Percentiles rank a stretch among this genome's conserved stretches.
Conservation (phyloP, 2,888 invertebrate genomes). For the Dolichomitus sp. region DNA sequence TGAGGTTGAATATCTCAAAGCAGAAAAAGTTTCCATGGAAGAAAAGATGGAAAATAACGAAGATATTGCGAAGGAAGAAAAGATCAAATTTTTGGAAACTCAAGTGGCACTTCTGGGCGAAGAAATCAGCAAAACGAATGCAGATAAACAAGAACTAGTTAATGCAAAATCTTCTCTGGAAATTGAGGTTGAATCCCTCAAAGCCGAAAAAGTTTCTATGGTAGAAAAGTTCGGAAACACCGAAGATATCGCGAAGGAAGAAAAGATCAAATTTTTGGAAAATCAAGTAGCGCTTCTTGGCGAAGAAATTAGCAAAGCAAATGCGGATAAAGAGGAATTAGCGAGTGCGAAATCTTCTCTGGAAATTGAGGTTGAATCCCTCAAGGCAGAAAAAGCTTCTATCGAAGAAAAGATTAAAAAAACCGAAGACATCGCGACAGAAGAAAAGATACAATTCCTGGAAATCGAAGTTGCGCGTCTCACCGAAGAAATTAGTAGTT, state of each 20-base stretch:
- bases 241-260: neutral
- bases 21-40: conserved; percentile 65
- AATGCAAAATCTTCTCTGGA: neutral
- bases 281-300: conserved; percentile 65
- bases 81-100: conserved; percentile 66
- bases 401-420: conserved; percentile 38
- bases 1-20: conserved; percentile 61
- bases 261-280: conserved; percentile 68
- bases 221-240: conserved; percentile 26
- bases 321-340: neutral
- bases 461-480: conserved; percentile 34
- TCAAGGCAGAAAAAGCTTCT: conserved; percentile 4
- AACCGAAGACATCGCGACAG: conserved; percentile 9
- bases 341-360: neutral
- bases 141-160: neutral
- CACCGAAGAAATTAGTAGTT: conserved; percentile 18
- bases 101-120: conserved; percentile 65
- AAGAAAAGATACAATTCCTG: conserved; percentile 36
- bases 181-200: conserved; percentile 15
- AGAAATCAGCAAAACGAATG: conserved; percentile 61
- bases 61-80: conserved; percentile 30
- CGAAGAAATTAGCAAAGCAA: conserved; percentile 62
- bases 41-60: conserved; percentile 10
- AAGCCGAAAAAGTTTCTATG: conserved; percentile 12
- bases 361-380: neutral